phyloP scores from a whole-genome alignment of 2,113 vertebrate genomes.

The Irena cyanogastra region DNA sequence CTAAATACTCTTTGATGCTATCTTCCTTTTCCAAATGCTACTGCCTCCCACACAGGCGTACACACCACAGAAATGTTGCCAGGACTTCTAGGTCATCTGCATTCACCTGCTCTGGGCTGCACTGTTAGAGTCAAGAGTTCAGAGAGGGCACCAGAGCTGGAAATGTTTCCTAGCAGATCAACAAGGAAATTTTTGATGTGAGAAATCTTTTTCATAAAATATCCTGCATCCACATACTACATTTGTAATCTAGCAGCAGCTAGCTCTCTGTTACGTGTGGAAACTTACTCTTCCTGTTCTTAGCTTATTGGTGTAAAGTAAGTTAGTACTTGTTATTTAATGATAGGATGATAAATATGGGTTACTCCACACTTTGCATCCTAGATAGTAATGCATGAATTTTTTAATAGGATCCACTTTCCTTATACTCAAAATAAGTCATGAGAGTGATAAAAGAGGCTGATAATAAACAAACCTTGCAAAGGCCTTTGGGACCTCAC shows the following conservation, averaged over 20 bases:
- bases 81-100: not conserved
- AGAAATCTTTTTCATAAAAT: not conserved
- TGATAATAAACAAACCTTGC: constrained; percentile 50
- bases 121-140: not conserved
- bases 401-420: constrained; percentile 11
- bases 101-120: not conserved
- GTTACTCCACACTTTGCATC: not conserved
- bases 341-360: not conserved
- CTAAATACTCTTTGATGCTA: not conserved
- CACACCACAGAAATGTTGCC: not conserved
- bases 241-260: not conserved
- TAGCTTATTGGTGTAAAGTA: not conserved
- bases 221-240: not conserved
- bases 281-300: not conserved
- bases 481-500: not conserved
- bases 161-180: not conserved
- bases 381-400: not conserved
- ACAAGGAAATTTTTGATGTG: not conserved
- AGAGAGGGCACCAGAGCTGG: not conserved
- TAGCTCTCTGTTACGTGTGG: not conserved
- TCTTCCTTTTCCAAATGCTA: not conserved
- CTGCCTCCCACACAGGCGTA: not conserved
- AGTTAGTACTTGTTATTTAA: constrained; percentile 16
- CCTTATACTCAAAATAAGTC: constrained; percentile 34
- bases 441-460: constrained; percentile 32